These are phyloP conservation scores for Atopsyche davidsoni DNA, from an alignment of 1,140 invertebrate genomes.

Conservation along the genomic window DNA sequence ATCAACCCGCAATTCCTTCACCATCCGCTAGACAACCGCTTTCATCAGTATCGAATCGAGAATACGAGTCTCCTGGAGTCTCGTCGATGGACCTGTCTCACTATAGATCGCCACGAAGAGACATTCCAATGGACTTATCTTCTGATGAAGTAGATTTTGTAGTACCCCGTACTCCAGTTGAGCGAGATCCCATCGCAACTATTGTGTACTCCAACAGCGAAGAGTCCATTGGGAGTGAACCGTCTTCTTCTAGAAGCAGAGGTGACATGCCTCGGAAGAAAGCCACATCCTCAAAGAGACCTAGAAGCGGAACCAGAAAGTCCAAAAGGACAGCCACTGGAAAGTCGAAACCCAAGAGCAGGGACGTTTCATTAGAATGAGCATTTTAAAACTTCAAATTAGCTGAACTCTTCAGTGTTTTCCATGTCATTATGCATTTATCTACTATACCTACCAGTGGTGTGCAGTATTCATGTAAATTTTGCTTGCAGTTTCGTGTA, in stretches of 20 bases:
- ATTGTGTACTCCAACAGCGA: slow-evolving; percentile 2
- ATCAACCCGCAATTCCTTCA: slow-evolving; percentile 16
- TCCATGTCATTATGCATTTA: too few relatives aligned
- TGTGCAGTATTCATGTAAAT: too few relatives aligned
- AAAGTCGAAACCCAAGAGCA: slow-evolving; percentile 1
- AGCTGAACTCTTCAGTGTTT: too few relatives aligned
- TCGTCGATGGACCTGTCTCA: background rate
- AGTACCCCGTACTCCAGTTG: slow-evolving; percentile 5
- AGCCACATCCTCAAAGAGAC: slow-evolving; percentile 6
- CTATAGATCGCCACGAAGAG: slow-evolving; percentile 1
- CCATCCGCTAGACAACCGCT: slow-evolving; percentile 19
- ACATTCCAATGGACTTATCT: slow-evolving; percentile 6
- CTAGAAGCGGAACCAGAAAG: slow-evolving; percentile 14
- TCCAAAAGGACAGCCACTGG: slow-evolving; percentile 6
- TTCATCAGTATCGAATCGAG: slow-evolving; percentile 9
- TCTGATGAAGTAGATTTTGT: slow-evolving; percentile 15
- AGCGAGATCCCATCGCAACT: slow-evolving; percentile 6
- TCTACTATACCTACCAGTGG: too few relatives aligned
- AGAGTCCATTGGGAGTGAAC: background rate
- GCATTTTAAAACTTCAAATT: too few relatives aligned
- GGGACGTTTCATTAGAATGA: too few relatives aligned
- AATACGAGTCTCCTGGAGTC: slow-evolving; percentile 7
- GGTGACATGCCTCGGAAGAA: slow-evolving; percentile 5
- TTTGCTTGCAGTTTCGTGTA: too few relatives aligned
- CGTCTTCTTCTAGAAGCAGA: background rate